Evolutionary conservation across 2,888 invertebrate species (phyloP).

Genomic region (Hoplodrina blanda): DNA sequence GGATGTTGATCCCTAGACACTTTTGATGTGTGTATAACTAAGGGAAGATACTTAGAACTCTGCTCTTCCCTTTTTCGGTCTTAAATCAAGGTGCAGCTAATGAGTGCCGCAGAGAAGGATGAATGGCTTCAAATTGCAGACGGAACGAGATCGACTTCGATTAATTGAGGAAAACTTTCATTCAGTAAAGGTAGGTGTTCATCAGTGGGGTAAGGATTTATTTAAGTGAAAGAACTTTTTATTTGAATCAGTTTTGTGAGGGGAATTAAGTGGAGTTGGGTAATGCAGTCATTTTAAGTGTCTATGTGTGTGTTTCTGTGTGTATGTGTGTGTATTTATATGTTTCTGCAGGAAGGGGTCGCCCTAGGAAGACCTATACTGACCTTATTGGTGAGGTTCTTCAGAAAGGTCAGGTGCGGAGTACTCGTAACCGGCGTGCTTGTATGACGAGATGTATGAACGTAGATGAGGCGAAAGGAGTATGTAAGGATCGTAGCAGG

Average conservation of each 20-base stretch:
- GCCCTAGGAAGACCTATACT: too few relatives aligned
- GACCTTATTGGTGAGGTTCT: too few relatives aligned
- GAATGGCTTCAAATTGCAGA: conserved; percentile 63
- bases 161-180: conserved; percentile 61
- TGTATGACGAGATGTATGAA: too few relatives aligned
- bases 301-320: too few relatives aligned
- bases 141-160: conserved; percentile 53
- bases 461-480: too few relatives aligned
- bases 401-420: too few relatives aligned
- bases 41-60: neutral
- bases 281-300: neutral
- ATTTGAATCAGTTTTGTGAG: neutral
- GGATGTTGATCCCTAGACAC: too few relatives aligned
- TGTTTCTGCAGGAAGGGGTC: too few relatives aligned
- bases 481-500: too few relatives aligned
- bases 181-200: conserved; percentile 20
- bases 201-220: conserved; percentile 20
- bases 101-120: conserved; percentile 51
- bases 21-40: too few relatives aligned
- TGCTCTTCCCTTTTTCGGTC: conserved; percentile 19
- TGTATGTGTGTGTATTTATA: too few relatives aligned
- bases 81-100: conserved; percentile 60
- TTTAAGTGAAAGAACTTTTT: neutral
- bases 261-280: neutral
- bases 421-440: too few relatives aligned